These are phyloP conservation scores for Caenorhabditis briggsae DNA, from an alignment of 1,140 invertebrate species.

Conservation along the genomic window DNA sequence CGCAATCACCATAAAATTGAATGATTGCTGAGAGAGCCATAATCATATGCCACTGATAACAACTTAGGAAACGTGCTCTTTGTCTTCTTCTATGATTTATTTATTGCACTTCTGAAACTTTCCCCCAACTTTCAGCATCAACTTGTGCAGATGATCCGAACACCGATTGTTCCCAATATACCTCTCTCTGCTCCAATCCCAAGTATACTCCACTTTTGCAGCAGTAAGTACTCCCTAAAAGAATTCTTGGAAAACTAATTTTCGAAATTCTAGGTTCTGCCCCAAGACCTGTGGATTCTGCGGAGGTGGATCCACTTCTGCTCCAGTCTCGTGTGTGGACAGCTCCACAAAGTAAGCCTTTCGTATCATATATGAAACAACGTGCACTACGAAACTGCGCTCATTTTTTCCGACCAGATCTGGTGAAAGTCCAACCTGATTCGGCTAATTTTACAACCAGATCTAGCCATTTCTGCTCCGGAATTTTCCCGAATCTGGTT, in stretches of 20 bases:
- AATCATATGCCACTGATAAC: slow-evolving; percentile 18
- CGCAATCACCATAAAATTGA: slow-evolving; percentile 12
- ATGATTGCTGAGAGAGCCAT: slow-evolving; percentile 23
- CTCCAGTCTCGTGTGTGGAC: slow-evolving; percentile 31
- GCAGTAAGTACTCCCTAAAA: slow-evolving; percentile 2
- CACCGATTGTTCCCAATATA: slow-evolving; percentile 37
- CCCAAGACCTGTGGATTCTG: slow-evolving; percentile 51
- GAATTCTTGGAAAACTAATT: not conserved
- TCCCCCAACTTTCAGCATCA: not conserved
- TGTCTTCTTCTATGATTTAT: slow-evolving; percentile 25
- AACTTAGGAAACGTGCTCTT: not conserved
- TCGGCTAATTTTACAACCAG: too few species aligned
- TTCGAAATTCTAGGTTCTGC: not conserved
- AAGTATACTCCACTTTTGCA: slow-evolving; percentile 34
- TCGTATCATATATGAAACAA: too few species aligned
- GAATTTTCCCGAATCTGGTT: too few species aligned
- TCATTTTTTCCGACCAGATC: too few species aligned
- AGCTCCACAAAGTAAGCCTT: slow-evolving; percentile 13
- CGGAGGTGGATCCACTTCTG: slow-evolving; percentile 32
- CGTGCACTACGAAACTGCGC: too few species aligned
- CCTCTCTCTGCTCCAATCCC: slow-evolving; percentile 11
- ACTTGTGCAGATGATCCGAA: slow-evolving; percentile 45
- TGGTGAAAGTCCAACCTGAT: too few species aligned
- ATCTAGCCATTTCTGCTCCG: too few species aligned
- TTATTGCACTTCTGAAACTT: not conserved